These are phyloP conservation scores for Solenodon paradoxus DNA, from an alignment of 2,113 vertebrate genomes.

Conservation along the genomic window DNA sequence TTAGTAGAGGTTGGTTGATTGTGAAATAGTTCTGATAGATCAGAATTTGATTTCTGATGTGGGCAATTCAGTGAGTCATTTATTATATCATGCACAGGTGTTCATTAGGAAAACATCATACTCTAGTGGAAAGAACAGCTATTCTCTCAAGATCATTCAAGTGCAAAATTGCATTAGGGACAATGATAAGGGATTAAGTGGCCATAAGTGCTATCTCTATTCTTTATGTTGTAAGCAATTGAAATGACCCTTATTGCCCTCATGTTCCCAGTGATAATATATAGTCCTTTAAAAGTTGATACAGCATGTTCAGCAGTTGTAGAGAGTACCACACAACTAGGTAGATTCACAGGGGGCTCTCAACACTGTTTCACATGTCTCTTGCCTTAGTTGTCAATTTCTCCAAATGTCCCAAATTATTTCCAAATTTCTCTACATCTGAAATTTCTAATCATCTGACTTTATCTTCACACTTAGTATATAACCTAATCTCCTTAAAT, in stretches of 20 bases:
- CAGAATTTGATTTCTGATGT: constrained; percentile 67
- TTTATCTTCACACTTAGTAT: neutral
- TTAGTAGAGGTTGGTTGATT: constrained; percentile 60
- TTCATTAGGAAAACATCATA: constrained; percentile 65
- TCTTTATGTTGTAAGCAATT: constrained; percentile 66
- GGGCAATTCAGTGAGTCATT: constrained; percentile 62
- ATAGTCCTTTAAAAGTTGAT: neutral
- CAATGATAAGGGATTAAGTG: constrained; percentile 63
- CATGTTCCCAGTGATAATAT: neutral
- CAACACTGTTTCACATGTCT: neutral
- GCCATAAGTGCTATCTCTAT: constrained; percentile 62
- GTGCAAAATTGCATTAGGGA: constrained; percentile 73
- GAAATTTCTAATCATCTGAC: neutral
- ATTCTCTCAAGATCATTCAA: constrained; percentile 74
- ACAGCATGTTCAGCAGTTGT: neutral
- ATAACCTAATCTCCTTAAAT: neutral
- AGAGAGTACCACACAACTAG: neutral
- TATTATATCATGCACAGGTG: constrained; percentile 62
- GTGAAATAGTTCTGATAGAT: constrained; percentile 57
- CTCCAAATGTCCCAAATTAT: neutral
- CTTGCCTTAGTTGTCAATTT: neutral
- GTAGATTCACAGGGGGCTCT: neutral
- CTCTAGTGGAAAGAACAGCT: constrained; percentile 53
- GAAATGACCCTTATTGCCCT: constrained; percentile 50
- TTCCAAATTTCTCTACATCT: neutral